Evolutionary conservation across 2,113 vertebrate species (phyloP), one percentile per base, ranked within the genome.

Genomic region (Verasper variegatus): DNA sequence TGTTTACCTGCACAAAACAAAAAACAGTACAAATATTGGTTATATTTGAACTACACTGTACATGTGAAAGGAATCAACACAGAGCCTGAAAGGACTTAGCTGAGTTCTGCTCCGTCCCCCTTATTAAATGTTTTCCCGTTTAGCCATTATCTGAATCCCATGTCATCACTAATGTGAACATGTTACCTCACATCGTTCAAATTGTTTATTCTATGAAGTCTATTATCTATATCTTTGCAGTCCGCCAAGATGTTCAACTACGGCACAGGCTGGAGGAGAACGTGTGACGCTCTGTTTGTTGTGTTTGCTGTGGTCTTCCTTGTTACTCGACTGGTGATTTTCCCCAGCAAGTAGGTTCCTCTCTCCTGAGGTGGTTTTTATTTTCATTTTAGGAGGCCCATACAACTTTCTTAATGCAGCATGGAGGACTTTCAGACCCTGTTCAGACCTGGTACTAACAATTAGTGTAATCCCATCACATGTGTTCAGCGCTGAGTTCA

Each of bases 241-340:
- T 94, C 93, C 35, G 95, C 95, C 23, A 97, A 97, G 89, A 95
- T 97, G 92, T 95, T 96, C 81, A 95, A 97, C 90, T 97, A 97
- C 15, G 94, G 92, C 71, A 71, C 94, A 26, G 95, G 95, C 75
- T 96, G 97, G 97, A 95, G 91, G 74, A 95, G 72, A 76, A 94
- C 82, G 0, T 96, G 96, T 66, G 92, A 97, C 76, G 58, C 72
- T 1, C 87, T 97, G 35, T 97, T 97, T 64, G 72, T 96, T 75
- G 72, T 95, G 74, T 97, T 97, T 83, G 86, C 96, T 15, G 71
- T 85, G 26, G 92, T 95, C 49, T 97, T 97, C 78, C 89, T 97
- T 23, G 67, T 96, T 80, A 96, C 94, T 35, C 95, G 96, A 8
- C 92, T 97, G 71, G 40, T 95, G 31, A 37, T 97, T 65, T 97